phyloP scores from a whole-genome alignment of 2,113 vertebrate genomes.

The Phyllostomus hastatus region DNA sequence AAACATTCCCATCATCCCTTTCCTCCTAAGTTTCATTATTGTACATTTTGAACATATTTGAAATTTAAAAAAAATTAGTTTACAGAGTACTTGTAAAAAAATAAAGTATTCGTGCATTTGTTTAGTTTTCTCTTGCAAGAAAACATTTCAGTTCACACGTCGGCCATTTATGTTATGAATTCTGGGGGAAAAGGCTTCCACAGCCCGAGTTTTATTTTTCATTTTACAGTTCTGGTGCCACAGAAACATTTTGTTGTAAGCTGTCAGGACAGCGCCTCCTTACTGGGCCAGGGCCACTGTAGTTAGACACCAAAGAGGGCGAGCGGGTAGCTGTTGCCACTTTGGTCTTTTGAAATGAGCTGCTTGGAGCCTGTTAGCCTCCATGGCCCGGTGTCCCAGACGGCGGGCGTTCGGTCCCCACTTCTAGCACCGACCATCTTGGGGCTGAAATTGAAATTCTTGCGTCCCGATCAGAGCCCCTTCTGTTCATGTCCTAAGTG shows the following conservation, averaged over 20 bases:
- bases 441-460: not conserved
- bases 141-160: not conserved
- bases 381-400: not conserved
- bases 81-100: not conserved
- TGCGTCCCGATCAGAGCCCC: not conserved
- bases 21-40: not conserved
- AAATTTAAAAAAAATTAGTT: not conserved
- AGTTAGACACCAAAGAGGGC: not conserved
- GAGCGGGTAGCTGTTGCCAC: conserved; percentile 13
- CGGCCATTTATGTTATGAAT: not conserved
- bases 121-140: not conserved
- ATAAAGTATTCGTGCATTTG: not conserved
- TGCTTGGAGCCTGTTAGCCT: not conserved
- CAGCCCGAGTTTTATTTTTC: not conserved
- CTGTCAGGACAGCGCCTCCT: not conserved
- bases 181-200: not conserved
- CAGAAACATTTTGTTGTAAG: not conserved
- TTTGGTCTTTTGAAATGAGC: conserved; percentile 52
- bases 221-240: not conserved
- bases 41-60: not conserved
- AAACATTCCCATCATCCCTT: not conserved
- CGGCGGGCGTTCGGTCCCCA: not conserved
- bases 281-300: not conserved
- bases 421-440: not conserved
- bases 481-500: accelerated